phyloP scores from a whole-genome alignment of 2,113 vertebrate genomes.

The Promerops cafer region DNA sequence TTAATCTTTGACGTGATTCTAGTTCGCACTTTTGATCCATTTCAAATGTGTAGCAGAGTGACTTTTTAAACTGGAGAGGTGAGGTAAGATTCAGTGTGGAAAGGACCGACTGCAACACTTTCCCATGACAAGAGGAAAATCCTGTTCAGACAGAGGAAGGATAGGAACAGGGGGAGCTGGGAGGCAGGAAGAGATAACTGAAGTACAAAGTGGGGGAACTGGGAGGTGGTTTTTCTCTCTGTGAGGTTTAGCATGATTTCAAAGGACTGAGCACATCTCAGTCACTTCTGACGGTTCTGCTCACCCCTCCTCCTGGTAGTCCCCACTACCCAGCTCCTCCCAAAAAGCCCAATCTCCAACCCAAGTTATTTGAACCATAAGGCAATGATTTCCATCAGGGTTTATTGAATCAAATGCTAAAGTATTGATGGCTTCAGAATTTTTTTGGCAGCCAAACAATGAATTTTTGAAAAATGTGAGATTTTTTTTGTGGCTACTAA shows the following conservation, averaged over 20 bases:
- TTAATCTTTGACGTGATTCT: neutral
- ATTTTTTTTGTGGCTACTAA: neutral
- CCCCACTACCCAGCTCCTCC: fast-evolving
- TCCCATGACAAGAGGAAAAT: neutral
- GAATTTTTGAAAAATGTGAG: neutral
- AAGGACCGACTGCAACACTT: neutral
- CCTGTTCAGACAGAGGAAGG: neutral
- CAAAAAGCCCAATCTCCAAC: neutral
- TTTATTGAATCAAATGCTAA: neutral
- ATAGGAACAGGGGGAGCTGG: neutral
- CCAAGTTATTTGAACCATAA: neutral
- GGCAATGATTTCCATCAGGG: neutral
- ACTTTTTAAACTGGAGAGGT: neutral
- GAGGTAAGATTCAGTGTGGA: neutral
- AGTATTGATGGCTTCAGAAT: neutral
- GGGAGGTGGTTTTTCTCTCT: neutral
- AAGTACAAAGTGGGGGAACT: neutral
- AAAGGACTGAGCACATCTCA: neutral
- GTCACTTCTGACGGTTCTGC: neutral
- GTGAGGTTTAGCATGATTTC: neutral
- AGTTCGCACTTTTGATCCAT: neutral
- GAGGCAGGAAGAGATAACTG: neutral
- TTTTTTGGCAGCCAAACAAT: neutral
- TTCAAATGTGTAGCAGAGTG: neutral
- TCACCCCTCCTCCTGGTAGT: neutral